Base-by-base conservation (phyloP, 2,888 invertebrate species). In the Chymomyza amoena region DNA sequence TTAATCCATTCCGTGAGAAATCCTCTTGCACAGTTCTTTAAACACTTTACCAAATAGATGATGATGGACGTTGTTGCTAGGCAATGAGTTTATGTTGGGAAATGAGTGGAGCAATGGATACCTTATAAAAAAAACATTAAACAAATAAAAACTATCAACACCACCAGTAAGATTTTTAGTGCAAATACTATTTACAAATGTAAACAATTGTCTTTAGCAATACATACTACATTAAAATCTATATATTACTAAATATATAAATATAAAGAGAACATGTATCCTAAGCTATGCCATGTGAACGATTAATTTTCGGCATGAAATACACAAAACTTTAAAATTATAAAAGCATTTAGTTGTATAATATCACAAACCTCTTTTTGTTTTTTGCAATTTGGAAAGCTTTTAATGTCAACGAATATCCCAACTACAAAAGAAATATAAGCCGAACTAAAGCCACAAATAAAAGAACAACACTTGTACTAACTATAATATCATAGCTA, bases 1-100 rank as follows among this genome's bases (percentile, higher is more conserved):
- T 98, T 18, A 98, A 98, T 92, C 98, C 98, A 52, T 98, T 97
- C 94, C 95, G 98, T 85, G 98, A 98, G 92, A 98, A 98, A 93
- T 97, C 96, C 90, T 96, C 96, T 73, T 98, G 98, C 93, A 94
- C 94, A 83, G 93, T 97, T 82, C 93, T 97, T 73, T 97, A 96
- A 95, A 86, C 70, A 32, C 73, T 45, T 45, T 45, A 45, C 39
- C 39, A 45, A 45, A 45, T 32, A 7, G 7, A 7, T 32, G 32
- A 7, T 32, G 9, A 32, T 32, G 32, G 32, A 32, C 13, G 39
- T 13, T 45, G 39, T 45, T 45, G 13, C 36, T 36, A 36, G 9
- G 6, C 36, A 36, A 36, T 36, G 36, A 36, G 36, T 45, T 45
- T 45, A 45, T 45, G 39, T 45, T 45, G 39, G 39, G 6, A 45